Evolutionary conservation across 2,888 invertebrate species (phyloP).

Genomic region (Drosophila phalerata): DNA sequence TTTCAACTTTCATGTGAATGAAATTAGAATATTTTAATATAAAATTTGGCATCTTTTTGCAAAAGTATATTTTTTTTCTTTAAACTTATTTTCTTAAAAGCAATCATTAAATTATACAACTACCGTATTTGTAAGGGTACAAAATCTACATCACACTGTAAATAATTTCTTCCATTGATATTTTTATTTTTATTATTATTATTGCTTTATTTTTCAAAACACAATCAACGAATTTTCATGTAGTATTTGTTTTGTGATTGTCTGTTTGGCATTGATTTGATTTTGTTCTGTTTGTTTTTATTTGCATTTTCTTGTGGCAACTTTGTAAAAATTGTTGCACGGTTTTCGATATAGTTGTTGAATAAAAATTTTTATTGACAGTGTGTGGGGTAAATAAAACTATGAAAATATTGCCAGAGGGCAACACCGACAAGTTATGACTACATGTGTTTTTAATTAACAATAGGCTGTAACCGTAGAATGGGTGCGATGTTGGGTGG

Average conservation of each 20-base stretch:
- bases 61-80: conserved; percentile 2
- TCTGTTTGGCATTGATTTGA: conserved; percentile 59
- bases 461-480: conserved; percentile 19
- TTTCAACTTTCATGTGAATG: neutral
- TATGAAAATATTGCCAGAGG: conserved; percentile 23
- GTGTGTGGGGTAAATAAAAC: conserved; percentile 44
- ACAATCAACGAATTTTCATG: conserved; percentile 63
- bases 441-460: conserved; percentile 57
- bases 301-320: conserved; percentile 28
- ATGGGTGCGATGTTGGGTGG: neutral
- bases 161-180: neutral
- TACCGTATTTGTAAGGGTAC: neutral
- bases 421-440: conserved; percentile 25
- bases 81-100: too few species aligned
- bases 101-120: too few species aligned
- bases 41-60: neutral
- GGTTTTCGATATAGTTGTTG: conserved; percentile 44
- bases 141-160: neutral
- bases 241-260: conserved; percentile 30
- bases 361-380: conserved; percentile 61
- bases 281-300: conserved; percentile 37
- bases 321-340: conserved; percentile 51
- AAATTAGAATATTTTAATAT: neutral
- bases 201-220: conserved; percentile 18
- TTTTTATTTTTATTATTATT: conserved; percentile 17